These are phyloP conservation scores for Protosalanx chinensis DNA, from an alignment of 2,797 vertebrate genomes.

Conservation along the genomic window DNA sequence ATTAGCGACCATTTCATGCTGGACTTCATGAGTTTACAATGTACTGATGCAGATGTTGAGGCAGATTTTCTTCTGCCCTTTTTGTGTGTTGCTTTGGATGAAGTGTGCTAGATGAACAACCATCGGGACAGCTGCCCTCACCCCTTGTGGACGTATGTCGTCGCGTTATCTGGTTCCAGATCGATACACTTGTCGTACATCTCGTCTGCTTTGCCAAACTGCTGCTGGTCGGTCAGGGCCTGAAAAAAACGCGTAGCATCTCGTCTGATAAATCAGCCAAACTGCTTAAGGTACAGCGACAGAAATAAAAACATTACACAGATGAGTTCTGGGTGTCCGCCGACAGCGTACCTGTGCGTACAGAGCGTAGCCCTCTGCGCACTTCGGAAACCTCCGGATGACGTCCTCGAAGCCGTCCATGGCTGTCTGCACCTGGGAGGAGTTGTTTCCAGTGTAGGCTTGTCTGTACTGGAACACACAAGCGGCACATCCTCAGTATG, in stretches of 20 bases:
- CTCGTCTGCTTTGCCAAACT: constrained; percentile 97
- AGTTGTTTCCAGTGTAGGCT: constrained; percentile 95
- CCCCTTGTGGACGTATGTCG: constrained; percentile 99
- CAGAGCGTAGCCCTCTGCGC: constrained; percentile 96
- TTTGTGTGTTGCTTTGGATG: too few species aligned
- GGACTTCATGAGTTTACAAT: too few species aligned
- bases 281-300: neutral
- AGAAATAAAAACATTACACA: too few species aligned
- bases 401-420: constrained; percentile 97
- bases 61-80: too few species aligned
- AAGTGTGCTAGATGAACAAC: too few species aligned
- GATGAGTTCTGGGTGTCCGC: too few species aligned
- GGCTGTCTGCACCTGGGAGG: constrained; percentile 89
- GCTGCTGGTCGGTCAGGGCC: constrained; percentile 98
- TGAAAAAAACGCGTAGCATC: constrained; percentile 59
- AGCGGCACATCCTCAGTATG: neutral
- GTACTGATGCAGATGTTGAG: too few species aligned
- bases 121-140: constrained; percentile 54
- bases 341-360: constrained; percentile 87
- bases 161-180: constrained; percentile 97
- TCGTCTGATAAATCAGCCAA: neutral
- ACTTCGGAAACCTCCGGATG: constrained; percentile 91
- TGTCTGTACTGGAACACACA: constrained; percentile 85
- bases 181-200: constrained; percentile 99
- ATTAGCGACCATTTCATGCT: neutral